Conservation (phyloP, 1,140 invertebrate genomes). For the Brachionus rotundiformis region DNA sequence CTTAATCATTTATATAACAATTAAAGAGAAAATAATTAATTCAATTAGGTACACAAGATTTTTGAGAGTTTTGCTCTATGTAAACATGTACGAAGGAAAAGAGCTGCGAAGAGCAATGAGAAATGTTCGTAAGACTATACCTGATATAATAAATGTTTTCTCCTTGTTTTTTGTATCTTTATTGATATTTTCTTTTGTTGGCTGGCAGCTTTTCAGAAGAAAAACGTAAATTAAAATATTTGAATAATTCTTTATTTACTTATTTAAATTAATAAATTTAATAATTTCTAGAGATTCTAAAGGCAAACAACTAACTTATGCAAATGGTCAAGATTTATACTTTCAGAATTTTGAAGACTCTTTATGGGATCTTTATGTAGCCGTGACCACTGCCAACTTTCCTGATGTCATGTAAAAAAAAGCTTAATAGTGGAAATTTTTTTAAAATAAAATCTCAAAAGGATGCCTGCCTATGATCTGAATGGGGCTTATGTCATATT, state of each 20-base stretch:
- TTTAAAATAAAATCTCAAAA: slow-evolving; percentile 53
- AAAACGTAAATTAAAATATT: slow-evolving; percentile 53
- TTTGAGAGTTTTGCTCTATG: slow-evolving; percentile 65
- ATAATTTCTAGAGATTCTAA: slow-evolving; percentile 25
- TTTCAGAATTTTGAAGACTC: slow-evolving; percentile 65
- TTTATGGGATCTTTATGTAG: slow-evolving; percentile 67
- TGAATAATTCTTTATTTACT: slow-evolving; percentile 53
- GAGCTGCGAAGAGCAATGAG: slow-evolving; percentile 66
- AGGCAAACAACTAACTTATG: slow-evolving; percentile 57
- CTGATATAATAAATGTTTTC: slow-evolving; percentile 66
- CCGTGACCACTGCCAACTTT: slow-evolving; percentile 68
- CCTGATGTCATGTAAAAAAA: slow-evolving; percentile 69
- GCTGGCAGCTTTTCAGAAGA: slow-evolving; percentile 65
- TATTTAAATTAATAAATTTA: no score
- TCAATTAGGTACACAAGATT: slow-evolving; percentile 63
- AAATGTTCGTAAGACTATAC: slow-evolving; percentile 66
- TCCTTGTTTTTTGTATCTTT: slow-evolving; percentile 66
- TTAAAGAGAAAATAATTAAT: slow-evolving; percentile 61
- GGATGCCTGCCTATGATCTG: slow-evolving; percentile 67
- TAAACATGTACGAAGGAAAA: slow-evolving; percentile 67
- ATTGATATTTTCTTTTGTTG: slow-evolving; percentile 66
- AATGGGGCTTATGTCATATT: slow-evolving; percentile 65
- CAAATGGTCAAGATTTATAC: slow-evolving; percentile 62
- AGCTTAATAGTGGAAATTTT: no score
- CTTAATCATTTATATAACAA: slow-evolving; percentile 63